Percentiles rank a stretch among this genome's conserved stretches.
Conservation (phyloP, 2,113 vertebrate species). For the Callospermophilus lateralis region DNA sequence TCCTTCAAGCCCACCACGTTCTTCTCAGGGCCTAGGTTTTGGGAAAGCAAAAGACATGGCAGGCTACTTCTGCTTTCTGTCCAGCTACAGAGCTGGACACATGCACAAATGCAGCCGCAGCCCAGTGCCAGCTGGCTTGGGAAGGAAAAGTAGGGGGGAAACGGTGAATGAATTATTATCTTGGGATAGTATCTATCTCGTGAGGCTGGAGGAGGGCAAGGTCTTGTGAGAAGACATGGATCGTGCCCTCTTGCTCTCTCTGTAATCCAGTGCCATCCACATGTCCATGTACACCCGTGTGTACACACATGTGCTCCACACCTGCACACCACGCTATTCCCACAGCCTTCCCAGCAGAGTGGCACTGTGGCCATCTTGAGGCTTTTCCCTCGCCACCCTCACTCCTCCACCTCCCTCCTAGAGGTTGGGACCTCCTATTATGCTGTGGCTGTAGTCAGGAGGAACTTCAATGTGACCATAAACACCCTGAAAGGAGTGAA, state of each 20-base stretch:
- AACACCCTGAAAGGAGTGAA: constrained; percentile 88
- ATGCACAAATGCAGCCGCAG: neutral
- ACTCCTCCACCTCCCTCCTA: constrained; percentile 52
- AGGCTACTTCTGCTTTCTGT: neutral
- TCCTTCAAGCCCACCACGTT: neutral
- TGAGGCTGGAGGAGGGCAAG: neutral
- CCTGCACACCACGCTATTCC: neutral
- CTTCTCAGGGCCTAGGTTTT: neutral
- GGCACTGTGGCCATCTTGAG: too few relatives aligned
- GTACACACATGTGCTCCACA: neutral
- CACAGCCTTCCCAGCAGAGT: neutral
- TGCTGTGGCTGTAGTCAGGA: constrained; percentile 94
- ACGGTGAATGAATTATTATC: neutral
- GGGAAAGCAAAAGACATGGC: neutral
- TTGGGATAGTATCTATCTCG: rapidly evolving
- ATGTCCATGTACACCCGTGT: rapidly evolving
- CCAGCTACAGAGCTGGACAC: neutral
- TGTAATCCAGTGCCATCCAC: rapidly evolving
- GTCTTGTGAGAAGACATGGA: neutral
- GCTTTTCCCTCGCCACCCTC: neutral
- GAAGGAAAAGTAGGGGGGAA: neutral
- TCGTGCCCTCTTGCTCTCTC: neutral
- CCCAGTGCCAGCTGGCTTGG: neutral
- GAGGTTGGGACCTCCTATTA: constrained; percentile 91
- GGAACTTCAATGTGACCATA: constrained; percentile 89